Conservation (phyloP, 2,888 invertebrate genomes). For the Willowsia nigromaculata region DNA sequence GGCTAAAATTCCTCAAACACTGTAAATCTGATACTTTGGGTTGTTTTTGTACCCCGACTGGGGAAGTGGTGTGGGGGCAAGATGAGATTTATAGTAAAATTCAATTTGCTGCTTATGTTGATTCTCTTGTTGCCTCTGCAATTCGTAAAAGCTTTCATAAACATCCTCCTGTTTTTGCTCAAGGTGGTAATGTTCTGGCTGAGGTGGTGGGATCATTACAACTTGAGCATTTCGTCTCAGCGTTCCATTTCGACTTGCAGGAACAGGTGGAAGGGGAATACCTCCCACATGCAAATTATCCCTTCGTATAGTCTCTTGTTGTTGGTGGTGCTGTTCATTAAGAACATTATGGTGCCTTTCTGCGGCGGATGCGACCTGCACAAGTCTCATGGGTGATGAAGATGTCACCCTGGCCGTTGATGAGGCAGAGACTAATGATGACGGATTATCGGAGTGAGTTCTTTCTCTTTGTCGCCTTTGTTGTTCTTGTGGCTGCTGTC, state of each 20-base stretch:
- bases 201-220: neutral
- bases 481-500: neutral
- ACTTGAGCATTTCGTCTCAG: neutral
- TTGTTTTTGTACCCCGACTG: neutral
- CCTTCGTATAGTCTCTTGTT: no score
- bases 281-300: no score
- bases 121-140: conserved; percentile 37
- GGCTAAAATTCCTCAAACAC: conserved; percentile 46
- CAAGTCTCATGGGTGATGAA: conserved; percentile 15
- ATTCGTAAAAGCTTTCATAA: conserved; percentile 44
- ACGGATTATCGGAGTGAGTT: conserved; percentile 26
- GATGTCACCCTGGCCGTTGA: neutral
- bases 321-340: neutral
- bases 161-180: no score
- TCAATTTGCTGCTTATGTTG: conserved; percentile 54
- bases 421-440: neutral
- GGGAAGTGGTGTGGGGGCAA: neutral
- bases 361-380: conserved; percentile 11
- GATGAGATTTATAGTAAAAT: conserved; percentile 37
- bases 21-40: conserved; percentile 58
- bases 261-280: neutral
- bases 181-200: no score
- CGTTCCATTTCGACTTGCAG: conserved; percentile 14
- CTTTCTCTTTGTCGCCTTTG: neutral
- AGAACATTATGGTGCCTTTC: neutral